Percentiles rank a stretch among this genome's conserved stretches.
Evolutionary conservation across 2,888 invertebrate genomes (phyloP).

Genomic region (Busseola fusca): DNA sequence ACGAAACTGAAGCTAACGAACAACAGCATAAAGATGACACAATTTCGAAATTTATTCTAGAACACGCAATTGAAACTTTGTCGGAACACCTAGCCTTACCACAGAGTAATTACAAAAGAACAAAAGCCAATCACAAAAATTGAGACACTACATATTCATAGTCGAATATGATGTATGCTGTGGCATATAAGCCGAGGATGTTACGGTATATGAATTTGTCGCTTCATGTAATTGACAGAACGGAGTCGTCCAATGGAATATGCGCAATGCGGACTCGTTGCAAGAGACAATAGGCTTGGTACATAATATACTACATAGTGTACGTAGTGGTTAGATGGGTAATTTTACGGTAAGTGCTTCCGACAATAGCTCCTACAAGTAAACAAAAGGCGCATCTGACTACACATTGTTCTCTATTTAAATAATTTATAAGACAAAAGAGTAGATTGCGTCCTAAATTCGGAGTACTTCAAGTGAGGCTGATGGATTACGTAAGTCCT

Average conservation of each 20-base stretch:
- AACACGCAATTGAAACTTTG: constrained; percentile 44
- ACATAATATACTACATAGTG: constrained; percentile 65
- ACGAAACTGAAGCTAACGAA: constrained; percentile 36
- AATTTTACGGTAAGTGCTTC: constrained; percentile 85
- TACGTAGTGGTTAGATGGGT: constrained; percentile 72
- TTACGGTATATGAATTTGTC: constrained; percentile 76
- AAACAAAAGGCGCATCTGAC: constrained; percentile 77
- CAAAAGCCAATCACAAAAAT: constrained; percentile 54
- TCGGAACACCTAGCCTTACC: constrained; percentile 41
- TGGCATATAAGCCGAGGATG: constrained; percentile 59
- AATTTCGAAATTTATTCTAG: constrained; percentile 36
- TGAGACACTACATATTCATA: constrained; percentile 44
- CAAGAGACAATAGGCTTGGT: constrained; percentile 64
- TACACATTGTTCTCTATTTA: constrained; percentile 77
- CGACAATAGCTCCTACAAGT: constrained; percentile 80
- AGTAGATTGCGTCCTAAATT: constrained; percentile 64
- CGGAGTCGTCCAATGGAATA: constrained; percentile 70
- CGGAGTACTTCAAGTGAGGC: constrained; percentile 24
- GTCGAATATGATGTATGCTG: constrained; percentile 48
- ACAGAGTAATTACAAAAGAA: constrained; percentile 62
- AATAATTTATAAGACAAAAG: constrained; percentile 74
- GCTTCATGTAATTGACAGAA: constrained; percentile 73
- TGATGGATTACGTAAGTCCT: constrained; percentile 25
- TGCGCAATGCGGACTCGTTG: constrained; percentile 60
- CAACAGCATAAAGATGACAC: constrained; percentile 38